Percentiles rank a stretch among this genome's conserved stretches.
phyloP scores from a whole-genome alignment of 2,888 invertebrate species.

The Operophtera brumata region DNA sequence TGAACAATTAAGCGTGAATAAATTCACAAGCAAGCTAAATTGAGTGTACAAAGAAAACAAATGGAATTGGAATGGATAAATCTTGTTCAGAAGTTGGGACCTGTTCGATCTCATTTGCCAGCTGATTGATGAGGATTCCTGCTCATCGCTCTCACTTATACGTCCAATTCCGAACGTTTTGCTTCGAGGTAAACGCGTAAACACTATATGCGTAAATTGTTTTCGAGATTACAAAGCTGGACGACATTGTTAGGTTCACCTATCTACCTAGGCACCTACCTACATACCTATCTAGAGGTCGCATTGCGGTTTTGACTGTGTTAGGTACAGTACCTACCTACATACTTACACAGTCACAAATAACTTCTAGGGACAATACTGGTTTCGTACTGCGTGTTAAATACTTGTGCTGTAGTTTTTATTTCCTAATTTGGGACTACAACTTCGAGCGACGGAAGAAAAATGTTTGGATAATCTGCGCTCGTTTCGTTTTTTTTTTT shows the following conservation, averaged over 20 bases:
- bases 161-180: conserved; percentile 7
- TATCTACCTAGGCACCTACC: not conserved
- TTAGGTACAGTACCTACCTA: too few relatives aligned
- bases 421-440: not conserved
- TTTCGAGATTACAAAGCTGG: not conserved
- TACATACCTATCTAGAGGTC: not conserved
- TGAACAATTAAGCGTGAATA: conserved; percentile 8
- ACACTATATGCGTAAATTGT: not conserved
- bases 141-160: conserved; percentile 12
- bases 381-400: not conserved
- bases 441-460: too few relatives aligned
- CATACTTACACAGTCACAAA: too few relatives aligned
- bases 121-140: conserved; percentile 19
- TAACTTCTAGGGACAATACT: not conserved
- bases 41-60: conserved; percentile 6
- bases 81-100: conserved; percentile 22
- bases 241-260: not conserved
- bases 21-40: conserved; percentile 7
- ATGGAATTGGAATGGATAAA: conserved; percentile 23
- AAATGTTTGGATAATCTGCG: too few relatives aligned
- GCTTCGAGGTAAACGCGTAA: conserved; percentile 2
- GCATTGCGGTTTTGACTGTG: not conserved
- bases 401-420: not conserved
- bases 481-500: too few relatives aligned
- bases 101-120: conserved; percentile 21